Percentiles rank a stretch among this genome's conserved stretches.
phyloP scores from a whole-genome alignment of 2,797 vertebrate genomes.

The Rhabdophis nuchalis region DNA sequence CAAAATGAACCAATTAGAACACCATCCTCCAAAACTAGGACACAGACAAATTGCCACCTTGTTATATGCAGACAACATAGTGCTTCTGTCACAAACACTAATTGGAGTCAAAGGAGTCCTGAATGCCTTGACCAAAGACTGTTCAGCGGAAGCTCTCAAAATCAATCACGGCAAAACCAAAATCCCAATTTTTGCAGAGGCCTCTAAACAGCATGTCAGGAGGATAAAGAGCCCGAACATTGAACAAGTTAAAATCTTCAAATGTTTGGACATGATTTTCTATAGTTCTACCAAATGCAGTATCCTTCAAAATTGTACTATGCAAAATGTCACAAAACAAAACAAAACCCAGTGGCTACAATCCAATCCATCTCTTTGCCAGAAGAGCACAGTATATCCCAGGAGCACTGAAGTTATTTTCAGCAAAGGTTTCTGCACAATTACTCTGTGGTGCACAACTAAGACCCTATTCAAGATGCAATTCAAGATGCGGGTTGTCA shows the following conservation, averaged over 20 bases:
- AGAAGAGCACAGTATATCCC: neutral
- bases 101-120: neutral
- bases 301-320: neutral
- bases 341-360: neutral
- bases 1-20: neutral
- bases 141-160: neutral
- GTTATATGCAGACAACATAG: neutral
- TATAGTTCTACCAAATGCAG: neutral
- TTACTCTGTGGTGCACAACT: neutral
- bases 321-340: neutral
- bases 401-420: neutral
- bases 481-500: neutral
- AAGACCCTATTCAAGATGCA: no score
- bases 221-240: neutral
- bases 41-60: neutral
- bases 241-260: neutral
- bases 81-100: neutral
- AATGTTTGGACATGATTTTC: neutral
- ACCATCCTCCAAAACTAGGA: neutral
- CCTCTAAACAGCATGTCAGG: neutral
- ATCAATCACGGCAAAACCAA: neutral
- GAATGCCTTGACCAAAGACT: neutral
- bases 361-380: neutral
- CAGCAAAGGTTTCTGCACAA: neutral
- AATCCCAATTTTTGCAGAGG: neutral